Evolutionary conservation across 2,113 vertebrate species (phyloP), one percentile per base, ranked within the genome.

Genomic region (Rhinogobius similis): DNA sequence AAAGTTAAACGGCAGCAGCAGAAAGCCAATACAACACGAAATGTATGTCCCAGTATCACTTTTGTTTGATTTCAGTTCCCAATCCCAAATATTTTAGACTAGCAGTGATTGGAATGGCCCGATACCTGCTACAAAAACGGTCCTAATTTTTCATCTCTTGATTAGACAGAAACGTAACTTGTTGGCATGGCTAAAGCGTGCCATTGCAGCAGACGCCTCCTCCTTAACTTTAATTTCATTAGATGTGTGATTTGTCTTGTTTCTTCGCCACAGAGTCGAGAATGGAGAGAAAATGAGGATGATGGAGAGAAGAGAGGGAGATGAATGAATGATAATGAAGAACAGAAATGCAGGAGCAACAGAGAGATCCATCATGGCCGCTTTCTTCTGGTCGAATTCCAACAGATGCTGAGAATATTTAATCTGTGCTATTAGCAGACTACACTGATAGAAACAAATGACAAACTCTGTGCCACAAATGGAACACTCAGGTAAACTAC

Each of bases 201-300:
- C 61, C 81, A 82, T 77, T 85, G 86, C 86, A 63, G 78, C 79
- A 86, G 81, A 38, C 59, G 59, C 78, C 72, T 62, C 67, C 52
- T 59, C 66, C 73, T 59, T 82, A 56, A 59, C 43, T 66, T 78
- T 87, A 73, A 91, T 89, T 83, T 87, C 62, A 88, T 90, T 86
- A 87, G 65, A 83, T 76, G 65, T 55, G 85, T 87, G 86, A 90
- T 91, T 87, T 91, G 89, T 90, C 86, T 81, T 88, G 84, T 89
- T 90, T 86, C 83, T 81, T 67, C 73, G 82, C 84, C n/a, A 73
- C 82, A 88, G 85, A 41, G 61, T 66, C 18, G 55, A 72, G 65
- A 26, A 63, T 65, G 26, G 41, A 62, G 68, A 0, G 62, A 59
- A 63, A 56, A 68, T n/a, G n/a, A n/a, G 1, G 16, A 56, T 1